phyloP scores from a whole-genome alignment of 1,140 invertebrate species.

The Drosophila sucinea region DNA sequence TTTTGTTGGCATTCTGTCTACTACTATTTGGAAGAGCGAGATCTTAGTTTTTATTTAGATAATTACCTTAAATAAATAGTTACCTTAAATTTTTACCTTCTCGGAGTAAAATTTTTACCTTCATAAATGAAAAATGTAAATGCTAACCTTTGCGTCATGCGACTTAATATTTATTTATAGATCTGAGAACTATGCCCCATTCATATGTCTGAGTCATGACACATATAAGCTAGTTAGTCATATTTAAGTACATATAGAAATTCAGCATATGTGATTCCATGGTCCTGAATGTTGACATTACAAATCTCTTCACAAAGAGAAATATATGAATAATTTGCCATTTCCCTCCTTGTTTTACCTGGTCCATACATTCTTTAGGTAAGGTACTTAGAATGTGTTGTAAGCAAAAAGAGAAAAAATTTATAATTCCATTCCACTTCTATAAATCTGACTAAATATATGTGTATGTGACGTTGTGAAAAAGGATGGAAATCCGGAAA shows the following conservation, averaged over 20 bases:
- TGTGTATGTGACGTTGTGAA: not conserved
- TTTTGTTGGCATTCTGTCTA: not conserved
- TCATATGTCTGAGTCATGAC: not conserved
- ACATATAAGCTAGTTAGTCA: not conserved
- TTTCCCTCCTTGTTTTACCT: too few relatives aligned
- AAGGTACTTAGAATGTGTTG: not conserved
- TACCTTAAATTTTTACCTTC: too few relatives aligned
- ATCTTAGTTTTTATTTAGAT: slow-evolving; percentile 11
- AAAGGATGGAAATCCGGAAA: not conserved
- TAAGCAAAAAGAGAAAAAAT: not conserved
- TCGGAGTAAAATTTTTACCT: too few relatives aligned
- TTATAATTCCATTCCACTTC: too few relatives aligned
- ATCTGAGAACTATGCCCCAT: not conserved
- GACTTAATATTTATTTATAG: not conserved
- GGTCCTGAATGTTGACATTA: not conserved
- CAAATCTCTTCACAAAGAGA: not conserved
- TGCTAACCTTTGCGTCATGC: not conserved
- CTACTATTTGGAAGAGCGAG: not conserved
- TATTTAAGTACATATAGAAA: not conserved
- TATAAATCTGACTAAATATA: too few relatives aligned
- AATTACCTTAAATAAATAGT: too few relatives aligned
- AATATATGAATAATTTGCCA: not conserved
- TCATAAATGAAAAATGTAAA: not conserved
- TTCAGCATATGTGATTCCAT: not conserved
- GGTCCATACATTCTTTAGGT: too few relatives aligned